Evolutionary conservation across 2,888 invertebrate species (phyloP), one percentile per base, ranked within the genome.

Genomic region (Drosophila diplacantha): DNA sequence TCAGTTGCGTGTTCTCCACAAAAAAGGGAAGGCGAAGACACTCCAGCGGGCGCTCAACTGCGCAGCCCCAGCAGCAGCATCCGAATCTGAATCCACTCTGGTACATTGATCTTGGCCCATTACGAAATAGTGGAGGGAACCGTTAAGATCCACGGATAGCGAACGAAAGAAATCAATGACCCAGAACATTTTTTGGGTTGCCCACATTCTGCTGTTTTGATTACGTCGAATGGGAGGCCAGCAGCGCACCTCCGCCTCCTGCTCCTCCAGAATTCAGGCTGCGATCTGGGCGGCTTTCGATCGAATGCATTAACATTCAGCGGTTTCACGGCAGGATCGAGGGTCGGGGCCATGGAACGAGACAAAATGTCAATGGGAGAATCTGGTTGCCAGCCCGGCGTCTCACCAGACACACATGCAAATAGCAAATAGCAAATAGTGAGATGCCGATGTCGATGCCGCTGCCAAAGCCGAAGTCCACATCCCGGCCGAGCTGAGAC

Each of bases 281-380:
- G 37, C 64, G 39, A 75, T 69, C 81, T 81, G 73, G 81, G 76
- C 75, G 75, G 81, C 56, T 64, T 54, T 52, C 54, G 60, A 51
- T 63, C 43, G 63, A 75, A 81, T 81, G 81, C 81, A 81, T 83
- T 83, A 83, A 71, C 81, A 83, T 75, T 73, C 76, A 74, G 62
- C 55, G 35, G 44, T 58, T 41, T 34, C 35, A 22, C 35, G 49
- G 41, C 38, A 66, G 39, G 49, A 43, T 26, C 6, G 18, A 39
- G 32, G 37, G 47, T 56, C 14, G 18, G 8, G 26, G 22, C 18
- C 16, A 29, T 20, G 34, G 55, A 62, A 41, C 32, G 49, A 44
- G 69, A 51, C 65, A 66, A 58, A 56, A 51, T 68, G 61, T 60
- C 66, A 60, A 51, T 62, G 51, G 55, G 55, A 51, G 59, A 54